phyloP scores from a whole-genome alignment of 2,113 vertebrate genomes.

The Hippocampus barbouri region DNA sequence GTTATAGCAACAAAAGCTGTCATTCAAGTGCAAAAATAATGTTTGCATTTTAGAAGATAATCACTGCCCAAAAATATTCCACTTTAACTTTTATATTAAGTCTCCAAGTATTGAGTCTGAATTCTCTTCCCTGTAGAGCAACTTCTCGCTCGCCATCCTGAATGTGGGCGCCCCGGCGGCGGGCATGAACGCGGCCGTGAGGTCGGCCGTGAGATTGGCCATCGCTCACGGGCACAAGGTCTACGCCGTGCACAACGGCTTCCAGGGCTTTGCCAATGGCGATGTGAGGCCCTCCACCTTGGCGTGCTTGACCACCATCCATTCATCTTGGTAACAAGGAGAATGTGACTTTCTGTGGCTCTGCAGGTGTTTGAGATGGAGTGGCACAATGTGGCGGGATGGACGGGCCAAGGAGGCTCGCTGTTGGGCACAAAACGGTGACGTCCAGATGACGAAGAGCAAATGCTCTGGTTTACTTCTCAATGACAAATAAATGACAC shows the following conservation, averaged over 20 bases:
- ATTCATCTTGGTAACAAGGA: not conserved
- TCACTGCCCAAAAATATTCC: not conserved
- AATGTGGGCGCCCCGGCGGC: constrained; percentile 90
- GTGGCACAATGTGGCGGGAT: constrained; percentile 88
- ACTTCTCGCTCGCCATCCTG: constrained; percentile 83
- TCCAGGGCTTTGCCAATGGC: constrained; percentile 84
- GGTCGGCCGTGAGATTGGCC: constrained; percentile 81
- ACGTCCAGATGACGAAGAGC: constrained; percentile 10
- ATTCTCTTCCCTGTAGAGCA: constrained; percentile 58
- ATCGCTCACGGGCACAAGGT: constrained; percentile 82
- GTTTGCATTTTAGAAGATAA: too few relatives aligned
- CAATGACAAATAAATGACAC: not conserved
- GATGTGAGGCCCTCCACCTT: constrained; percentile 64
- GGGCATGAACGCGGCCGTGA: constrained; percentile 88
- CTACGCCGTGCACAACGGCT: constrained; percentile 83
- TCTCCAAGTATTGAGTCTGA: not conserved
- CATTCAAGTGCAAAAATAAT: too few relatives aligned
- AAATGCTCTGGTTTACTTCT: not conserved
- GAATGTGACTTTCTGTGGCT: constrained; percentile 10
- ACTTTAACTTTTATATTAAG: not conserved
- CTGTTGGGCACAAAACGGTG: constrained; percentile 94
- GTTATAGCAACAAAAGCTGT: too few relatives aligned
- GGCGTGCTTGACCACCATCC: not conserved
- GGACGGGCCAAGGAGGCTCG: constrained; percentile 92
- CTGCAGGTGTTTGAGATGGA: constrained; percentile 80